Evolutionary conservation across 2,888 invertebrate species (phyloP).

Genomic region (Stenodera caucasica): DNA sequence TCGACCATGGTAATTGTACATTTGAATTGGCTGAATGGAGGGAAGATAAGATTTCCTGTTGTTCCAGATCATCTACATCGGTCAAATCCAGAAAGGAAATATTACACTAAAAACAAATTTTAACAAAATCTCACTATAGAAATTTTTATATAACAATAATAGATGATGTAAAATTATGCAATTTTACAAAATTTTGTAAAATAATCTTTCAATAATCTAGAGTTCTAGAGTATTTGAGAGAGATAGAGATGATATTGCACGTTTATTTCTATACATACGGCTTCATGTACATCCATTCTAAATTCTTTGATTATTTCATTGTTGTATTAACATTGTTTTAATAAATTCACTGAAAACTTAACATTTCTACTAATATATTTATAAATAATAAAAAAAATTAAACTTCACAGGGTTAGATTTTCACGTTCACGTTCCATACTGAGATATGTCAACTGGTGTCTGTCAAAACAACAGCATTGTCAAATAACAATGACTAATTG

Average conservation of each 20-base stretch:
- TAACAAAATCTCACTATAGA: not conserved
- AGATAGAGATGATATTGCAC: not conserved
- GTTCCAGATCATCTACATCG: constrained; percentile 71
- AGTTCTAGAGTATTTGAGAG: not conserved
- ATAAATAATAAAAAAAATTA: constrained; percentile 17
- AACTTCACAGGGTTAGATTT: constrained; percentile 37
- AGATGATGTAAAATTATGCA: constrained; percentile 18
- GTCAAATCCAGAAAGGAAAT: constrained; percentile 74
- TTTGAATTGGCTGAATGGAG: constrained; percentile 57
- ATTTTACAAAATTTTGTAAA: constrained; percentile 4
- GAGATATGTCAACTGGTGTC: constrained; percentile 15
- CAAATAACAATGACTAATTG: no score
- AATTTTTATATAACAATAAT: not conserved
- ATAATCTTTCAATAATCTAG: constrained; percentile 8
- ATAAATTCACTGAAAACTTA: constrained; percentile 12
- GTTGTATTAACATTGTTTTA: constrained; percentile 20
- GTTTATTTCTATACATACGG: constrained; percentile 30
- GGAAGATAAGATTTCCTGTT: constrained; percentile 64
- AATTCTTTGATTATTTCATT: constrained; percentile 16
- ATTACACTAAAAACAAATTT: constrained; percentile 33
- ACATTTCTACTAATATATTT: constrained; percentile 15
- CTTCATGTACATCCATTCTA: constrained; percentile 33
- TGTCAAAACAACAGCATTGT: not conserved
- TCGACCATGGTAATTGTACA: constrained; percentile 53
- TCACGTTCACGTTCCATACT: constrained; percentile 39